A percentile compares a stretch with the other conserved stretches of the same genome.
Conservation (phyloP, 1,140 invertebrate genomes). For the Drosophila bifasciata region DNA sequence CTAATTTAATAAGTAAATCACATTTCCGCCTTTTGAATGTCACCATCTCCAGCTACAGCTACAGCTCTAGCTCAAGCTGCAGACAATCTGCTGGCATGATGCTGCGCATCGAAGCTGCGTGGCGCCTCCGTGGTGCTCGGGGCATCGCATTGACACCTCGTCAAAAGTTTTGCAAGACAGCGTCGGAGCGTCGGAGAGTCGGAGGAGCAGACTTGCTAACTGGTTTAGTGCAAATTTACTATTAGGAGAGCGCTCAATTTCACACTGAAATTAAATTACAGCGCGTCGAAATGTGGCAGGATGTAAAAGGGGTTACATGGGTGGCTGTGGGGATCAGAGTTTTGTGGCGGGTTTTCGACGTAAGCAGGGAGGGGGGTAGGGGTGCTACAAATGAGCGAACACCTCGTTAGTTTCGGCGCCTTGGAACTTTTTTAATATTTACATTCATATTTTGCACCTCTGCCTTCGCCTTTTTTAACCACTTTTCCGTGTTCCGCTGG, state of each 20-base stretch:
- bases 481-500: conserved; percentile 22
- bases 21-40: conserved; percentile 73
- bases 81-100: too few relatives aligned
- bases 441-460: conserved; percentile 82
- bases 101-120: neutral
- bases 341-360: conserved; percentile 20
- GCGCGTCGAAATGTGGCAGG: conserved; percentile 54
- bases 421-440: conserved; percentile 82
- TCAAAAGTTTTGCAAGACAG: conserved; percentile 65
- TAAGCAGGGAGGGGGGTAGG: too few relatives aligned
- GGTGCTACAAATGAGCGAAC: conserved; percentile 70
- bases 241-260: conserved; percentile 80
- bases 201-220: conserved; percentile 53
- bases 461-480: conserved; percentile 44
- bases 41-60: conserved; percentile 9
- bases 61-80: neutral
- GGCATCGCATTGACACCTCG: conserved; percentile 76
- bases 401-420: conserved; percentile 77
- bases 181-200: conserved; percentile 13
- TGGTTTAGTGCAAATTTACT: conserved; percentile 78
- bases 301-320: neutral
- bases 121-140: conserved; percentile 28
- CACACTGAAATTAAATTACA: conserved; percentile 78
- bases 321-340: conserved; percentile 15
- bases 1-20: conserved; percentile 78